Evolutionary conservation across 2,888 invertebrate genomes (phyloP).

Genomic region (Limnephilus lunatus): DNA sequence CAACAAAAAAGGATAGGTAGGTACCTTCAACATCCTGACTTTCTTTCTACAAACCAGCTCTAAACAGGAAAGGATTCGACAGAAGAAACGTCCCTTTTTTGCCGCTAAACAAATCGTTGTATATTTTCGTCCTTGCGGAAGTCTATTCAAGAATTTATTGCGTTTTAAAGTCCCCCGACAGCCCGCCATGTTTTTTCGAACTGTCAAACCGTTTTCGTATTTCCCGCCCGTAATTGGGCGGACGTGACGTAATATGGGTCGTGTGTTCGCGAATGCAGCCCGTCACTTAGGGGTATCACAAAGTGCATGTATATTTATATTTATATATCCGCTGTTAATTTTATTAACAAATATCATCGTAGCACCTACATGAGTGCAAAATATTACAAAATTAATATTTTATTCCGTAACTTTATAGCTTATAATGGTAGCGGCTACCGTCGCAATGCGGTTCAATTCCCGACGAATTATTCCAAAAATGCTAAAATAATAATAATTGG

Average conservation of each 20-base stretch:
- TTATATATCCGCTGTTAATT: too few relatives aligned
- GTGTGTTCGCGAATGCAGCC: slow-evolving; percentile 35
- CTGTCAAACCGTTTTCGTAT: slow-evolving; percentile 34
- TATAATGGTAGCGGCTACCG: too few relatives aligned
- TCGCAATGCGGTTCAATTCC: too few relatives aligned
- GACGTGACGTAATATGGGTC: slow-evolving; percentile 40
- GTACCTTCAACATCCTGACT: background rate
- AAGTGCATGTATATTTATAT: background rate
- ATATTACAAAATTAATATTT: too few relatives aligned
- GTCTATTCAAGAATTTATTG: slow-evolving; percentile 32
- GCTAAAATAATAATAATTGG: too few relatives aligned
- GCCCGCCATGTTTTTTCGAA: slow-evolving; percentile 14
- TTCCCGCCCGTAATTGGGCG: slow-evolving; percentile 38
- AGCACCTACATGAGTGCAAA: too few relatives aligned
- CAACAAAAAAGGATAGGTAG: background rate
- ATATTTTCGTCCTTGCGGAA: slow-evolving; percentile 20
- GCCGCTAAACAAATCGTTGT: background rate
- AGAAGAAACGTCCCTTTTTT: slow-evolving; percentile 1
- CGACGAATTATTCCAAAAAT: too few relatives aligned
- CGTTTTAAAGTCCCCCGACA: slow-evolving; percentile 1
- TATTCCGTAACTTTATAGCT: too few relatives aligned
- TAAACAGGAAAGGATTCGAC: background rate
- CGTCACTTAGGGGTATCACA: slow-evolving; percentile 7
- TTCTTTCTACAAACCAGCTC: background rate
- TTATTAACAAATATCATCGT: too few relatives aligned